Base-by-base conservation (phyloP, 2,888 invertebrate species). In the Erynnis tages region DNA sequence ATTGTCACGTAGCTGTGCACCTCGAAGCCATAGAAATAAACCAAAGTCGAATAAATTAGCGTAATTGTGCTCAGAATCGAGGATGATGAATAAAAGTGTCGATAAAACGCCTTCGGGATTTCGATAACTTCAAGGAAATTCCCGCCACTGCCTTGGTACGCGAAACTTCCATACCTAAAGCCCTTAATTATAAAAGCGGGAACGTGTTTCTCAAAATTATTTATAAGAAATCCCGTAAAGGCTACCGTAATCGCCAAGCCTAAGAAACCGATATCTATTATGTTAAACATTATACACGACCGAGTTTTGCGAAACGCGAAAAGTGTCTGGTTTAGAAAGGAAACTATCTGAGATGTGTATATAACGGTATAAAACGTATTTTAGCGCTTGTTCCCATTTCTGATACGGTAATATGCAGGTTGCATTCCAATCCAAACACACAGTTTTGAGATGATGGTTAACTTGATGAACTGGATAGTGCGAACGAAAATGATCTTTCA, bases 101-200 rank as follows among this genome's bases (percentile, higher is more conserved):
- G 90, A 67, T 96, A 97, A 90, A 93, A 95, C 37, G 93, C 90
- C 79, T 96, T 96, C 0, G 96, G 96, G 35, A 96, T 89, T 76
- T 95, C 94, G 11, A 92, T 76, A 41, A 80, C 66, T 56, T 80
- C 74, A n/a, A 89, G 62, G 55, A 75, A 88, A 63, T 79, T 76
- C 0, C 84, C 88, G 8, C 81, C 84, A 11, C 82, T 71, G 0
- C 91, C 91, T 64, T 90, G 91, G 58, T 91, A 90, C 0, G 92
- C 91, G 65, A 92, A 93, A 77, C 95, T 95, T 8, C 96, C 96
- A 78, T 94, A 95, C 16, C 92, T 91, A 72, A 93, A 93, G 0
- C 91, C 84, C 73, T 93, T 93, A 17, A 90, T 90, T 3, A 96
- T 79, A 59, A 91, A 89, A 0, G 80, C 79, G 1, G 96, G 96